A percentile compares a stretch with the other conserved stretches of the same genome.
Evolutionary conservation across 2,888 invertebrate genomes (phyloP).

Genomic region (Clunio marinus): DNA sequence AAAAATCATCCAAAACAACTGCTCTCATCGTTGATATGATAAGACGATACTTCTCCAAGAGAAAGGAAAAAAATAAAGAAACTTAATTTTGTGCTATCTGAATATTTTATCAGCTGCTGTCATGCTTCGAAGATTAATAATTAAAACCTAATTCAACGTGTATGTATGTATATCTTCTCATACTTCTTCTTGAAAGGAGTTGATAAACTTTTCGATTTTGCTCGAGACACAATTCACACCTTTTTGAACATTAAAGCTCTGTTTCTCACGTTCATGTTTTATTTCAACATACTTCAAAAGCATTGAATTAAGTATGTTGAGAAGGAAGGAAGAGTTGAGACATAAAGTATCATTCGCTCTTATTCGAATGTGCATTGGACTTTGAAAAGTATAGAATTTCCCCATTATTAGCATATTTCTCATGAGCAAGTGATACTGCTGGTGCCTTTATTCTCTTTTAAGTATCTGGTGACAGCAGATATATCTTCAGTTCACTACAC

Average conservation of each 20-base stretch:
- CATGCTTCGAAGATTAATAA: slow-evolving; percentile 39
- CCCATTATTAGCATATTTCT: slow-evolving; percentile 6
- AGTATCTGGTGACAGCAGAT: neutral
- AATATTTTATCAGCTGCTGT: slow-evolving; percentile 38
- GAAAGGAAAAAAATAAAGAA: slow-evolving; percentile 1
- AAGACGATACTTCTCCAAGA: neutral
- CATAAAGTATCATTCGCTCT: too few species aligned
- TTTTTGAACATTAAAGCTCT: too few species aligned
- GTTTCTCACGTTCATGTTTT: too few species aligned
- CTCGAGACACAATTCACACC: neutral
- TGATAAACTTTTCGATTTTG: neutral
- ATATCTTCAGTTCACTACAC: neutral
- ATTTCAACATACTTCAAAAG: too few species aligned
- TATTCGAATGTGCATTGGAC: too few species aligned
- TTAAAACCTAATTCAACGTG: slow-evolving; percentile 38
- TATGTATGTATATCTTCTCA: neutral
- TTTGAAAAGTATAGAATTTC: neutral
- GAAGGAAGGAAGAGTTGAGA: too few species aligned
- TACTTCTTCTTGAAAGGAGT: slow-evolving; percentile 11
- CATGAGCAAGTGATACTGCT: neutral
- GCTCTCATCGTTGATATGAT: neutral
- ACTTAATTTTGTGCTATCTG: slow-evolving; percentile 39
- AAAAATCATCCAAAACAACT: neutral
- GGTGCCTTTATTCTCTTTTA: too few species aligned
- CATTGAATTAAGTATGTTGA: too few species aligned